Evolutionary conservation across 1,140 invertebrate genomes (phyloP), one percentile per base, ranked within the genome.

Genomic region (Papilio machaon): DNA sequence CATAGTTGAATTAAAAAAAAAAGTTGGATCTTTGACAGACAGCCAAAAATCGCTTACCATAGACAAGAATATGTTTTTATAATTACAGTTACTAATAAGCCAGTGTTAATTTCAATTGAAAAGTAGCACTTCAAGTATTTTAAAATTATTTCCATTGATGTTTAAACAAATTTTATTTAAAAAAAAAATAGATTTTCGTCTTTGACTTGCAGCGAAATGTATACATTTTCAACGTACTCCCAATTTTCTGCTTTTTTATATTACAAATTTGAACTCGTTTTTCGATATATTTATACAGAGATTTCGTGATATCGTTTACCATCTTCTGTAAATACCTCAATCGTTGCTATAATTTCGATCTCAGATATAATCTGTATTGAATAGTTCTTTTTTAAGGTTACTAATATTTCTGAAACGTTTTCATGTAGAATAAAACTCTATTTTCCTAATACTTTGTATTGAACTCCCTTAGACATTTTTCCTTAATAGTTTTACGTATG

Each of bases 371-470:
- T 84, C 81, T 81, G 64, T 87, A 82, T 83, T 80, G 79, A 79
- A 81, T 80, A 84, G 80, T 81, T 86, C 80, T 80, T 85, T 70
- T 85, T 82, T 81, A 82, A 84, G 67, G 70, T 84, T 46, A 85
- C 79, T 85, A 88, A 90, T 86, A 82, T 93, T 90, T 92, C 89
- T 87, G 90, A 92, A 87, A 89, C 76, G 75, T 91, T 91, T 90
- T 91, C 87, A 87, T 90, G 84, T 92, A 90, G 87, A 83, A 90
- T 89, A 87, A 85, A 88, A 86, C 87, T 89, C 90, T 94, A 94
- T 94, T 94, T 93, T 93, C 91, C 90, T 92, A 94, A 94, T 92
- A 85, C 91, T 91, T 94, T 92, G 85, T 93, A 93, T 89, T 91
- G 86, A 82, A 89, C 79, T 89, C 89, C 91, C 80, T 88, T 94